phyloP scores from a whole-genome alignment of 2,113 vertebrate species.

The Stercorarius parasiticus region DNA sequence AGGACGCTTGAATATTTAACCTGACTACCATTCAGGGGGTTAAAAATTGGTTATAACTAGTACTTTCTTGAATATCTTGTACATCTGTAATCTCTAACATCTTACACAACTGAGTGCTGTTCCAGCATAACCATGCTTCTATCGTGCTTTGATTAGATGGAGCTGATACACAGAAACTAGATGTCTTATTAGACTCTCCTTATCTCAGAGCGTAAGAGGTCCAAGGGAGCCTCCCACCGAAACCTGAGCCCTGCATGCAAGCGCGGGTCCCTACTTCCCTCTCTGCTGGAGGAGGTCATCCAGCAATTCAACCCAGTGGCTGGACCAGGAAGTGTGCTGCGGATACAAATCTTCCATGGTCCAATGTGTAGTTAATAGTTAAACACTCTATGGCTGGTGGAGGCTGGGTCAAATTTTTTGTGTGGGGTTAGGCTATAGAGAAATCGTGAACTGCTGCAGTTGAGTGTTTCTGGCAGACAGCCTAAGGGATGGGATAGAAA shows the following conservation, averaged over 20 bases:
- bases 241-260: background rate
- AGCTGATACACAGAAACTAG: background rate
- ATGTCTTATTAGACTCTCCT: background rate
- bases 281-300: background rate
- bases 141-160: background rate
- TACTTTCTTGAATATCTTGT: background rate
- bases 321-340: background rate
- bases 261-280: background rate
- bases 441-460: background rate
- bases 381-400: background rate
- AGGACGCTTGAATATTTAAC: background rate
- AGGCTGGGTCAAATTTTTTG: background rate
- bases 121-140: background rate
- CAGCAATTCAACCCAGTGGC: background rate
- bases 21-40: background rate
- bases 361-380: background rate
- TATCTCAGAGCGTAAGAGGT: background rate
- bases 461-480: background rate
- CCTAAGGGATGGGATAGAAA: background rate
- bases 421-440: background rate
- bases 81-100: background rate
- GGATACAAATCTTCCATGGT: background rate
- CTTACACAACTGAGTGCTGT: background rate
- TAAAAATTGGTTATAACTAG: background rate
- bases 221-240: background rate